phyloP scores from a whole-genome alignment of 2,797 vertebrate genomes.

The Hypotaenidia okinawae region DNA sequence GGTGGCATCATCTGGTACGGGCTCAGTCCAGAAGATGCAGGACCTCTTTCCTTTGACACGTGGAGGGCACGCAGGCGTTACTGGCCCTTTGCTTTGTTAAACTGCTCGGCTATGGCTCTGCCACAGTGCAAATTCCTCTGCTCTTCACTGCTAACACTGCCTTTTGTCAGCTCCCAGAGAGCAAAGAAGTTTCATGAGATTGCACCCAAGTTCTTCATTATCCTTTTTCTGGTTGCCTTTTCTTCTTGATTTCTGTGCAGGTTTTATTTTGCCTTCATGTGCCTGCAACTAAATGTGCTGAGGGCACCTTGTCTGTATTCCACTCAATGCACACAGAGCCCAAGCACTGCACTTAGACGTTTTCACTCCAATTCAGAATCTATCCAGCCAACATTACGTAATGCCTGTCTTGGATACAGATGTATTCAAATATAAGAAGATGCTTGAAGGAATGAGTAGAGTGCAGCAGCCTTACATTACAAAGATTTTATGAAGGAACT shows the following conservation, averaged over 20 bases:
- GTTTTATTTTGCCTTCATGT: not conserved
- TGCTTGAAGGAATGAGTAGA: not conserved
- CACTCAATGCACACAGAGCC: not conserved
- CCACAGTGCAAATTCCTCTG: accelerated
- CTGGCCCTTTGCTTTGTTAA: not conserved
- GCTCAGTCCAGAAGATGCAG: not conserved
- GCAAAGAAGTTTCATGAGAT: not conserved
- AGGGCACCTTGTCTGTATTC: not conserved
- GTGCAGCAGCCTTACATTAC: not conserved
- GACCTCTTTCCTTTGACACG: not conserved
- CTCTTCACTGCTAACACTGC: not conserved
- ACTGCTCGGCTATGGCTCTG: not conserved
- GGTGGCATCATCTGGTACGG: not conserved
- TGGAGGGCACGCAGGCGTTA: not conserved
- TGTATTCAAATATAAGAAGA: not conserved
- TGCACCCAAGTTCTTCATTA: not conserved
- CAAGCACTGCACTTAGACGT: not conserved
- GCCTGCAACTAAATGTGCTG: not conserved
- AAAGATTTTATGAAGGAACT: not conserved
- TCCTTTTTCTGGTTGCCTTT: not conserved
- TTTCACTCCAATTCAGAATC: not conserved
- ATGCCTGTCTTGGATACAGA: not conserved
- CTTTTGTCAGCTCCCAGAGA: not conserved
- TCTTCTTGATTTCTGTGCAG: not conserved
- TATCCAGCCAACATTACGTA: not conserved